Conservation (phyloP, 2,888 invertebrate genomes). For the Limnephilus rhombicus region DNA sequence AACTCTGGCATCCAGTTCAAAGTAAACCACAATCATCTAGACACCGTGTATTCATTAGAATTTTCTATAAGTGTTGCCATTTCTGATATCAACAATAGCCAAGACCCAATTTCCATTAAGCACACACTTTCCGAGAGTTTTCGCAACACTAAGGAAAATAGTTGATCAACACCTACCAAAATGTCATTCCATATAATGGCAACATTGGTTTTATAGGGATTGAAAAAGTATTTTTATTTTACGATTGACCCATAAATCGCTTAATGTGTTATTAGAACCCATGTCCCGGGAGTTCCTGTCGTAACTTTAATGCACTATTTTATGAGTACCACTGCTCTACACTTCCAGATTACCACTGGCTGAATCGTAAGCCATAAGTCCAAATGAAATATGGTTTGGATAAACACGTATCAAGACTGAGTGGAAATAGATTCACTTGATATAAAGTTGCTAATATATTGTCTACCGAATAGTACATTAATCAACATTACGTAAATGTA, state of each 20-base stretch:
- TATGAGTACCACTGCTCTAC: background rate
- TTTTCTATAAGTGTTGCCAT: constrained; percentile 10
- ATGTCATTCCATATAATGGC: background rate
- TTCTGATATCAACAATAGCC: background rate
- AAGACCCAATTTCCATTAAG: constrained; percentile 19
- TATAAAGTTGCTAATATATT: background rate
- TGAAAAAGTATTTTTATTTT: background rate
- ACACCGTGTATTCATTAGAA: background rate
- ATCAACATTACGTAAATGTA: background rate
- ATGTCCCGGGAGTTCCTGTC: background rate
- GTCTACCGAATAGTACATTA: background rate
- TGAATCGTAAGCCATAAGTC: background rate
- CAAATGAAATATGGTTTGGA: background rate
- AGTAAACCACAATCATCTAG: background rate
- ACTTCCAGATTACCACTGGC: too few species aligned
- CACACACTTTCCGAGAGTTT: background rate
- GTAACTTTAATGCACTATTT: background rate
- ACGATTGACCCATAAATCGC: background rate
- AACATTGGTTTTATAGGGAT: background rate
- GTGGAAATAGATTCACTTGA: background rate
- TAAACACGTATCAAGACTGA: background rate
- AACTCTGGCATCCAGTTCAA: background rate
- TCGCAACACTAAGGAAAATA: background rate
- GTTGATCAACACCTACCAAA: background rate
- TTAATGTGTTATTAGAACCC: background rate